Percentiles rank a stretch among this genome's conserved stretches.
phyloP scores from a whole-genome alignment of 2,113 vertebrate species.

The Nibea coibor region DNA sequence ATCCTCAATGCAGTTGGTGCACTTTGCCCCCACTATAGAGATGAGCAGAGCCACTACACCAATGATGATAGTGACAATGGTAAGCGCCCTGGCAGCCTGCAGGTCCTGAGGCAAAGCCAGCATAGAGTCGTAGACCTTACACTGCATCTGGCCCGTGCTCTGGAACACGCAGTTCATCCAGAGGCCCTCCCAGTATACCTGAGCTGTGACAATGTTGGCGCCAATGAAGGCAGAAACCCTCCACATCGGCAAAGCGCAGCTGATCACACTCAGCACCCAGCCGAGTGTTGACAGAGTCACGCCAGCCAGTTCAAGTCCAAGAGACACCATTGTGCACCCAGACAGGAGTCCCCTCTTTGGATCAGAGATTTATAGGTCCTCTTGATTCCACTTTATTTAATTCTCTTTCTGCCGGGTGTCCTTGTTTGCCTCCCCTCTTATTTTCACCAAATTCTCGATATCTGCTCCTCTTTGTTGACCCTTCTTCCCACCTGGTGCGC shows the following conservation, averaged over 20 bases:
- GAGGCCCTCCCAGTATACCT: conserved; percentile 92
- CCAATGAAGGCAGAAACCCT: conserved; percentile 94
- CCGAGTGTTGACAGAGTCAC: conserved; percentile 87
- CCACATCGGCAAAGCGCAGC: conserved; percentile 94
- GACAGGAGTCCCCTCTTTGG: not conserved
- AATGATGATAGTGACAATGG: conserved; percentile 89
- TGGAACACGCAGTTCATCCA: conserved; percentile 95
- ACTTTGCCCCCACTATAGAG: conserved; percentile 92
- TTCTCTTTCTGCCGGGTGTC: not conserved
- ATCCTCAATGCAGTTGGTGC: conserved; percentile 94
- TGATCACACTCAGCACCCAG: conserved; percentile 87
- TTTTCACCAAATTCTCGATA: not conserved
- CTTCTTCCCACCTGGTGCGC: not conserved
- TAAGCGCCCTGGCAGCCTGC: conserved; percentile 92
- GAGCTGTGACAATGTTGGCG: conserved; percentile 92
- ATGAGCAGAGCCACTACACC: conserved; percentile 88
- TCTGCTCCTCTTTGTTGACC: not conserved
- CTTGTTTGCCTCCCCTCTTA: not conserved
- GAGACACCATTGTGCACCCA: conserved; percentile 80
- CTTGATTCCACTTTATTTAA: not conserved
- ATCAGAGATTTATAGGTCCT: conserved; percentile 6
- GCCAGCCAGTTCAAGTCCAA: conserved; percentile 91
- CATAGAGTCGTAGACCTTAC: conserved; percentile 94
- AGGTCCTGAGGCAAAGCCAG: conserved; percentile 91
- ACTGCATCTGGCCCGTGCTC: conserved; percentile 95